Evolutionary conservation across 1,140 invertebrate species (phyloP), one percentile per base, ranked within the genome.

Genomic region (Drosophila oshimai): DNA sequence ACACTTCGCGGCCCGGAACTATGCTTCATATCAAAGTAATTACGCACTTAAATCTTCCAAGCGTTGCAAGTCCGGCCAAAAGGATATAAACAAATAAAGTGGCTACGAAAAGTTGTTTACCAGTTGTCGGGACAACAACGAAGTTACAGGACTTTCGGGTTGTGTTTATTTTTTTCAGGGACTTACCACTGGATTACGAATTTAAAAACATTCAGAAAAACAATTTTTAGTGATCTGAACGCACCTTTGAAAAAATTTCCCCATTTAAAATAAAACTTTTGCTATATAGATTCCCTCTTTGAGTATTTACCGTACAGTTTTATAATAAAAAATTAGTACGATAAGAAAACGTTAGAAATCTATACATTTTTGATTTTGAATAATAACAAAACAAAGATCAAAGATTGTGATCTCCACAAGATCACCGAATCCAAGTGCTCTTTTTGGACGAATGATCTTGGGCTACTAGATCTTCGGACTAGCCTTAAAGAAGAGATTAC

Each of bases 21-120:
- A 89, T 77, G 86, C 86, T 60, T 89, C 80, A 81, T 89, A 89
- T 84, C 86, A 62, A 80, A 73, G 69, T 77, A 86, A 86, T 86
- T 86, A 86, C 74, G 80, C 80, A 87, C 76, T 84, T 87, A 87
- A 86, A 87, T 87, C 81, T 87, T 81, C 54, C 67, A 86, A 87
- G 80, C 75, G 75, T 87, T 86, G 72, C 80, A 61, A 6, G 47
- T 26, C 34, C 34, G 26, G 28, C 13, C n/a, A 22, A 34, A 74
- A 84, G 75, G 80, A 86, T 62, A 60, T 57, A 45, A 18, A 45
- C 46, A 54, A 37, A 29, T 22, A 46, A 45, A 33, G 20, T 2
- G 37, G 45, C 28, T 13, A 26, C 6, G 13, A 51, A 57, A 50
- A 69, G 67, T 69, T 71, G 68, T 71, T 71, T 71, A 60, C 67